Evolutionary conservation across 92 coral and sea anemone genomes (phyloP), one percentile per base, ranked within the genome.

Genomic region (Isaurus tuberculatus): DNA sequence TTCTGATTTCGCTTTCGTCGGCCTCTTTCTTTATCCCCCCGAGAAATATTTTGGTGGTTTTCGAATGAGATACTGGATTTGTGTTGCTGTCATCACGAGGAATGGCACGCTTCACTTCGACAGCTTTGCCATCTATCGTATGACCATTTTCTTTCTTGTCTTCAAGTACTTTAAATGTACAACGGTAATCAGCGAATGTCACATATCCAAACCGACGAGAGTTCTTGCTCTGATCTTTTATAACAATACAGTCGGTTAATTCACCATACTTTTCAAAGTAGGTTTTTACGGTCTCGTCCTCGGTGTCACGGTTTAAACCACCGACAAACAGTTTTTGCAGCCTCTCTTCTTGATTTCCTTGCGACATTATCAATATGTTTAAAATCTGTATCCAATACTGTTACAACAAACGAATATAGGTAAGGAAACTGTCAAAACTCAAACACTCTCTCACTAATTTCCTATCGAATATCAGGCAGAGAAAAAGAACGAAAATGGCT

Each of bases 171-270:
- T 85, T 63, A 43, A 85, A 84, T 3, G 97, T 86, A 20, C 83
- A 74, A 46, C 55, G 70, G 15, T 80, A 65, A 72, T 88, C 90
- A 29, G 72, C 72, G 57, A 83, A 94, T 16, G 98, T 95, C 0
- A 95, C 98, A 74, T 94, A 95, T 13, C 98, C 98, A 82, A 95
- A 95, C 22, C 98, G 98, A 74, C 98, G 83, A 25, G 98, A 95
- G 1, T 70, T 57, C 66, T 93, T 91, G 31, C 9, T 37, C 78
- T 61, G 73, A 65, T 87, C 83, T 87, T 65, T 87, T 69, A 93
- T 91, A 0, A 93, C 94, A 17, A 93, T 92, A 85, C 94, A 88
- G 88, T 93, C 97, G 11, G 92, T 79, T 49, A 93, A 70, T 44
- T 86, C 91, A 28, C 97, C 97, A 27, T 89, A 93, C 8, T 46